phyloP scores from a whole-genome alignment of 2,888 invertebrate species.

The Xestia ashworthii region DNA sequence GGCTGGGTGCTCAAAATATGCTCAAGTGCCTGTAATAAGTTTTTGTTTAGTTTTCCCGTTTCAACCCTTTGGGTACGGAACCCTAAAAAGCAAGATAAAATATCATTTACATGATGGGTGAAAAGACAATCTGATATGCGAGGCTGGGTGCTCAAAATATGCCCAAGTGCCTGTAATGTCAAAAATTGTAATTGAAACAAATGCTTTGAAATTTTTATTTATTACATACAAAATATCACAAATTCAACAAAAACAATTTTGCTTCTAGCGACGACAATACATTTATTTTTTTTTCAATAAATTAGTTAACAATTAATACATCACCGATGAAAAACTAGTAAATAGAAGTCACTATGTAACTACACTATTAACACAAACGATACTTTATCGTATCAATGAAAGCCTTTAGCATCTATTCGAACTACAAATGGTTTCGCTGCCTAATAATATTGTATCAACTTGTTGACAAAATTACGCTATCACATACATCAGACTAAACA shows the following conservation, averaged over 20 bases:
- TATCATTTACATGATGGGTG: no score
- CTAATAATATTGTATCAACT: slow-evolving; percentile 24
- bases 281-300: slow-evolving; percentile 54
- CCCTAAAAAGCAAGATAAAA: no score
- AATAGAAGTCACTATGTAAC: slow-evolving; percentile 35
- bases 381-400: slow-evolving; percentile 18
- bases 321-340: slow-evolving; percentile 22
- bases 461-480: slow-evolving; percentile 60
- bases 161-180: not conserved
- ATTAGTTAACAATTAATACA: slow-evolving; percentile 47
- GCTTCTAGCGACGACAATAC: slow-evolving; percentile 39
- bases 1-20: no score
- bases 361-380: slow-evolving; percentile 33
- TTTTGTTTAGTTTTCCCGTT: no score
- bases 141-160: no score
- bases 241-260: slow-evolving; percentile 45
- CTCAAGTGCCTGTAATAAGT: not conserved
- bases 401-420: slow-evolving; percentile 26
- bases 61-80: no score
- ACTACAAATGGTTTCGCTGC: slow-evolving; percentile 29
- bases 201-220: slow-evolving; percentile 13
- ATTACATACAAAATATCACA: slow-evolving; percentile 64
- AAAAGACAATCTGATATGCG: no score
- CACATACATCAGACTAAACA: slow-evolving; percentile 76
- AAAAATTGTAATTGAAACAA: not conserved